Evolutionary conservation across 2,113 vertebrate species (phyloP).

Genomic region (Chlorocebus sabaeus): DNA sequence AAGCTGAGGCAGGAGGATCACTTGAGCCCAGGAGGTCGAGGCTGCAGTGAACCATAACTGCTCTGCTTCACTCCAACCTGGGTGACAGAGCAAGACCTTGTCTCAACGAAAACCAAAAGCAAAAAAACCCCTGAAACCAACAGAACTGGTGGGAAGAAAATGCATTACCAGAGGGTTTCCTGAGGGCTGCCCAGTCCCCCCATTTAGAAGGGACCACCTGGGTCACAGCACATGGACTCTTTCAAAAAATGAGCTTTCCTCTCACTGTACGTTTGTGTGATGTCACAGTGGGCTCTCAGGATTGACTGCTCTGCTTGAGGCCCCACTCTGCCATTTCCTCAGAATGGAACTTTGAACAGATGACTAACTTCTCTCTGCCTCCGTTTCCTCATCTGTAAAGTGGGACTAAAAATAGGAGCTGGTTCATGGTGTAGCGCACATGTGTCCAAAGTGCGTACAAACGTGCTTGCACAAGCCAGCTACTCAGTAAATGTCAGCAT

Average conservation of each 20-base stretch:
- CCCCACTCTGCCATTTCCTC: background rate
- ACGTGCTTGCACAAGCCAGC: too few species aligned
- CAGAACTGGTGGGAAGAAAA: background rate
- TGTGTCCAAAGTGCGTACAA: too few species aligned
- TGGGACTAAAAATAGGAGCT: background rate
- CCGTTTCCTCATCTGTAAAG: background rate
- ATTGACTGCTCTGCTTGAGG: background rate
- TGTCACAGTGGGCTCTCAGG: background rate
- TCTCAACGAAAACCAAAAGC: too few species aligned
- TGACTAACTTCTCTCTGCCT: background rate
- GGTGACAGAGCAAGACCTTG: too few species aligned
- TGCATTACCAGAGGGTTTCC: background rate
- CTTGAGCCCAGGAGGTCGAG: too few species aligned
- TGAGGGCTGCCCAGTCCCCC: background rate
- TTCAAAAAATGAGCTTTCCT: background rate
- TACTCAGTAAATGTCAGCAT: background rate
- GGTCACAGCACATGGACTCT: background rate
- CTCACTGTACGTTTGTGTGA: fast-evolving
- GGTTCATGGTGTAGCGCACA: background rate
- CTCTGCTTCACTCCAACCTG: too few species aligned
- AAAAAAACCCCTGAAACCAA: too few species aligned
- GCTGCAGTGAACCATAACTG: too few species aligned
- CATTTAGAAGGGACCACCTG: background rate
- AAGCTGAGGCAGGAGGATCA: too few species aligned
- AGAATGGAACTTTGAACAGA: background rate